phyloP scores from a whole-genome alignment of 2,797 vertebrate genomes.

The Cynodonichthys magdalenae region DNA sequence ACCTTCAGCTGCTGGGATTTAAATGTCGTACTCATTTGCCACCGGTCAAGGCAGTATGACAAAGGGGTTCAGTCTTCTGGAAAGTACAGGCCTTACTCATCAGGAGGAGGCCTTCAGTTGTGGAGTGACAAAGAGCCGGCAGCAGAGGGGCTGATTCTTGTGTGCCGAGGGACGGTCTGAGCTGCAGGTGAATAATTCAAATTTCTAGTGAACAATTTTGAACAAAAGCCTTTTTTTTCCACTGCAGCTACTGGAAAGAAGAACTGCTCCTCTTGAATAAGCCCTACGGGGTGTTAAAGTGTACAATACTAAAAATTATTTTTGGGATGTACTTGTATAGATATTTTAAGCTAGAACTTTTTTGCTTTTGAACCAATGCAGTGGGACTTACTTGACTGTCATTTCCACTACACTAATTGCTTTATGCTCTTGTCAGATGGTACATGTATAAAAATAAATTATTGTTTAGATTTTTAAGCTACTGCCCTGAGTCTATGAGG shows the following conservation, averaged over 20 bases:
- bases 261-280: background rate
- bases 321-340: background rate
- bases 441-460: too few species aligned
- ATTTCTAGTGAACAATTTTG: constrained; percentile 28
- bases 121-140: constrained; percentile 19
- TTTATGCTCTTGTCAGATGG: background rate
- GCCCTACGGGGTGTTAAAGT: background rate
- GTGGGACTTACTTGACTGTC: background rate
- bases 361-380: background rate
- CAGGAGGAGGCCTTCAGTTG: constrained; percentile 24
- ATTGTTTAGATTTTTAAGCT: too few species aligned
- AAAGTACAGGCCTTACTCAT: constrained; percentile 44
- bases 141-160: constrained; percentile 13
- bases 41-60: constrained; percentile 33
- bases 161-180: constrained; percentile 7
- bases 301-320: background rate
- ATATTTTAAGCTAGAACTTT: background rate
- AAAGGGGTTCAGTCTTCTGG: constrained; percentile 23
- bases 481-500: too few species aligned
- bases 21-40: constrained; percentile 60
- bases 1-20: constrained; percentile 43
- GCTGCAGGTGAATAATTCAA: constrained; percentile 36
- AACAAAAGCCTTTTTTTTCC: constrained; percentile 29
- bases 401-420: background rate
- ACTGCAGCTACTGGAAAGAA: constrained; percentile 12